Evolutionary conservation across 2,797 vertebrate genomes (phyloP).

Genomic region (Pseudocheirus occidentalis): DNA sequence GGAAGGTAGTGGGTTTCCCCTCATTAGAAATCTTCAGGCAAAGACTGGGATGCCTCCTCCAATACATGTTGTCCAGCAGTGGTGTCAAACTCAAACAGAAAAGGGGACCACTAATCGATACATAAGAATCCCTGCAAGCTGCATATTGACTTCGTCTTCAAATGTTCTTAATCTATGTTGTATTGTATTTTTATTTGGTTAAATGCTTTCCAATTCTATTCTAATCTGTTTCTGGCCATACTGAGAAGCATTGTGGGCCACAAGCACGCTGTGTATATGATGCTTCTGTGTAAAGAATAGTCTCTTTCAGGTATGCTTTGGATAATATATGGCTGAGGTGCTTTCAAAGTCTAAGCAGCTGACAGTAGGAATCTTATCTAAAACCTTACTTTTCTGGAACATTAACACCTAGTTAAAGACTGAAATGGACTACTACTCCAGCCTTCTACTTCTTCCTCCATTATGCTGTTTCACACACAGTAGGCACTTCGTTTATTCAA

Average conservation of each 20-base stretch:
- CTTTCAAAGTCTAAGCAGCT: not conserved
- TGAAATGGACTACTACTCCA: not conserved
- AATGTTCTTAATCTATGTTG: not conserved
- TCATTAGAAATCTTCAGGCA: not conserved
- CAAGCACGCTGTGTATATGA: not conserved
- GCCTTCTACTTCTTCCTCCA: not conserved
- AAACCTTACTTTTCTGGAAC: not conserved
- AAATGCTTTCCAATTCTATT: not conserved
- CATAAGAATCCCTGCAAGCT: not conserved
- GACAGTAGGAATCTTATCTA: not conserved
- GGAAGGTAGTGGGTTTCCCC: not conserved
- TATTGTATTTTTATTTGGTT: not conserved
- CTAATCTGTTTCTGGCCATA: not conserved
- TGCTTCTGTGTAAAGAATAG: not conserved
- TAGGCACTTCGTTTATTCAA: not conserved
- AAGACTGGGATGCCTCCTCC: not conserved
- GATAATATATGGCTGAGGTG: not conserved
- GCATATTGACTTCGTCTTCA: not conserved
- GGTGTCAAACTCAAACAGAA: not conserved
- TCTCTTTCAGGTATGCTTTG: not conserved
- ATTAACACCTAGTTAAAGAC: not conserved
- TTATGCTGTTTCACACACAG: not conserved
- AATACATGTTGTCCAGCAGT: not conserved
- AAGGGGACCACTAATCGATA: not conserved
- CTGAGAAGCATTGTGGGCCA: not conserved